A percentile compares a stretch with the other conserved stretches of the same genome.
These are phyloP conservation scores for Lathronympha strigana DNA, from an alignment of 2,888 invertebrate genomes.

Conservation along the genomic window DNA sequence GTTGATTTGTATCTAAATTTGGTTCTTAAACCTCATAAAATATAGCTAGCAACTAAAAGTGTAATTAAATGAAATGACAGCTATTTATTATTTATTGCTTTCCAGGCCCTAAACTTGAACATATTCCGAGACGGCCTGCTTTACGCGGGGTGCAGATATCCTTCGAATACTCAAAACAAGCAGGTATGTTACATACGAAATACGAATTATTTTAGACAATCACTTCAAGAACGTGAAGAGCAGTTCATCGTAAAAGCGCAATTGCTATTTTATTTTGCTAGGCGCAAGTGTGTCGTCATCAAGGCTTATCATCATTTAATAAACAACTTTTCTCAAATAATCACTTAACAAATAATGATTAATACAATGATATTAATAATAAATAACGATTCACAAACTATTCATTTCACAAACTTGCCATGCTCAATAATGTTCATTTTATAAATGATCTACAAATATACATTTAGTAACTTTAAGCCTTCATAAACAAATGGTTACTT, in stretches of 20 bases:
- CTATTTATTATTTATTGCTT: slow-evolving; percentile 36
- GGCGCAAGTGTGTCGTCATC: background rate
- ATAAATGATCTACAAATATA: too few species aligned
- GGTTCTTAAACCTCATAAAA: too few species aligned
- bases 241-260: background rate
- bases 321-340: too few species aligned
- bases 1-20: too few species aligned
- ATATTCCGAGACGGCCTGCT: slow-evolving; percentile 74
- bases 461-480: too few species aligned
- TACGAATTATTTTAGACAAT: background rate
- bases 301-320: background rate
- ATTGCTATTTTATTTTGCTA: slow-evolving; percentile 15
- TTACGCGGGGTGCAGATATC: slow-evolving; percentile 76
- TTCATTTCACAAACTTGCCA: too few species aligned
- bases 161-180: slow-evolving; percentile 71
- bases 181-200: slow-evolving; percentile 63
- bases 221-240: background rate
- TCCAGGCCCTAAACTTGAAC: slow-evolving; percentile 76
- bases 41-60: background rate
- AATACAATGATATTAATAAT: too few species aligned
- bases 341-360: too few species aligned
- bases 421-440: too few species aligned
- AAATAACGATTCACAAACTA: too few species aligned
- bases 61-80: background rate
- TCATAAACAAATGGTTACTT: too few species aligned